Evolutionary conservation across 2,113 vertebrate genomes (phyloP).

Genomic region (Ceuthmochares aereus): DNA sequence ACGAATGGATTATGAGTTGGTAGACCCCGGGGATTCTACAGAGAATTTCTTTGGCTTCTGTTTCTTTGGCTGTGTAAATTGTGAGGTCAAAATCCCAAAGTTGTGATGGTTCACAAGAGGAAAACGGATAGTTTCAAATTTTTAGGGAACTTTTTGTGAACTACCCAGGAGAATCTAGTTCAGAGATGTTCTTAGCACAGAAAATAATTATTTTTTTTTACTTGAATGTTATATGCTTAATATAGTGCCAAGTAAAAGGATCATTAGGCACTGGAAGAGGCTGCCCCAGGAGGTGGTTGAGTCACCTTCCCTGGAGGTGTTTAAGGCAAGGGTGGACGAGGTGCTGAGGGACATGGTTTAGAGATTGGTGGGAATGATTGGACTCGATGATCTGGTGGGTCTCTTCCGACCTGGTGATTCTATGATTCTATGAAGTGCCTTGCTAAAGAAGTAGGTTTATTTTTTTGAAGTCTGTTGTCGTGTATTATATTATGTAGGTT

Average conservation of each 20-base stretch:
- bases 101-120: background rate
- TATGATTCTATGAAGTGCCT: too few species aligned
- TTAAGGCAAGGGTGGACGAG: too few species aligned
- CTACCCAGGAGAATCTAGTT: background rate
- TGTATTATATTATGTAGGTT: background rate
- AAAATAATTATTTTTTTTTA: background rate
- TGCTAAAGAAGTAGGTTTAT: background rate
- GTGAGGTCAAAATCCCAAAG: background rate
- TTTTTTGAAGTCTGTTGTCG: background rate
- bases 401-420: too few species aligned
- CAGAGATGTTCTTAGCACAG: background rate
- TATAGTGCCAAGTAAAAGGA: background rate
- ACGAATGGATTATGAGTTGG: background rate
- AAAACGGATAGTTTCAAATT: background rate
- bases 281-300: too few species aligned
- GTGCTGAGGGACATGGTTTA: too few species aligned
- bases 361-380: too few species aligned
- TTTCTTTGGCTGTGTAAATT: background rate
- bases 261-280: too few species aligned
- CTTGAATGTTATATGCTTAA: background rate
- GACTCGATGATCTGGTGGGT: too few species aligned
- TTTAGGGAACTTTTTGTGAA: background rate
- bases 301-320: too few species aligned
- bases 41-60: background rate
- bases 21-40: background rate